These are phyloP conservation scores for Thermophis baileyi DNA, from an alignment of 2,113 vertebrate genomes.

Conservation along the genomic window DNA sequence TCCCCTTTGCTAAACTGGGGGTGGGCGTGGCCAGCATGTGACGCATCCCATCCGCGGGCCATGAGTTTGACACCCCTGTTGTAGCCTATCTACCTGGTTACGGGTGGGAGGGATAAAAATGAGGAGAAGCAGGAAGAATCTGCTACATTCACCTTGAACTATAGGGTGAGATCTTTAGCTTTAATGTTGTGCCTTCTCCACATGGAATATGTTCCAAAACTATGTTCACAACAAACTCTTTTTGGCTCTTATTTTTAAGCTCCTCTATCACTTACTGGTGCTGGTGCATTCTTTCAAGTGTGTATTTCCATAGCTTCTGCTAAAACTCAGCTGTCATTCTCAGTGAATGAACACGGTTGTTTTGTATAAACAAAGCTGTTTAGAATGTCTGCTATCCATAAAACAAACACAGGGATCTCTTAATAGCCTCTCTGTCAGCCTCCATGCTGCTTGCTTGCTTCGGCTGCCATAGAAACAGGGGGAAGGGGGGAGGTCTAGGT, in stretches of 20 bases:
- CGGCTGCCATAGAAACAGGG: too few species aligned
- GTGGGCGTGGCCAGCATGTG: too few species aligned
- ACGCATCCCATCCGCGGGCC: too few species aligned
- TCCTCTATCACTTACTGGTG: not conserved
- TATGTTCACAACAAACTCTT: not conserved
- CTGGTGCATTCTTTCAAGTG: not conserved
- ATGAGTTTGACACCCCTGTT: too few species aligned
- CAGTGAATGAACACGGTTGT: not conserved
- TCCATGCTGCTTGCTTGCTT: too few species aligned
- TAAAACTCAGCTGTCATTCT: not conserved
- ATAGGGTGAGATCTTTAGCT: not conserved
- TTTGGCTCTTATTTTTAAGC: not conserved
- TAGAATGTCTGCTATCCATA: not conserved
- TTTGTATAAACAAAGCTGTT: not conserved
- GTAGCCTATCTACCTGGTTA: not conserved
- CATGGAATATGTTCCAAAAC: not conserved
- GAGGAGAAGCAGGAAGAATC: not conserved
- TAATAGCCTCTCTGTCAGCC: not conserved
- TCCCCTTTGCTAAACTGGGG: too few species aligned
- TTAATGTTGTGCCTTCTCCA: not conserved
- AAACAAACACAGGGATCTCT: not conserved
- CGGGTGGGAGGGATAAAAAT: not conserved
- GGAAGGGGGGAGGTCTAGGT: too few species aligned
- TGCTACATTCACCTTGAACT: not conserved
- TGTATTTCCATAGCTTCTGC: not conserved